A percentile compares a stretch with the other conserved stretches of the same genome.
Conservation (phyloP, 2,888 invertebrate species). For the Papilio gigon region DNA sequence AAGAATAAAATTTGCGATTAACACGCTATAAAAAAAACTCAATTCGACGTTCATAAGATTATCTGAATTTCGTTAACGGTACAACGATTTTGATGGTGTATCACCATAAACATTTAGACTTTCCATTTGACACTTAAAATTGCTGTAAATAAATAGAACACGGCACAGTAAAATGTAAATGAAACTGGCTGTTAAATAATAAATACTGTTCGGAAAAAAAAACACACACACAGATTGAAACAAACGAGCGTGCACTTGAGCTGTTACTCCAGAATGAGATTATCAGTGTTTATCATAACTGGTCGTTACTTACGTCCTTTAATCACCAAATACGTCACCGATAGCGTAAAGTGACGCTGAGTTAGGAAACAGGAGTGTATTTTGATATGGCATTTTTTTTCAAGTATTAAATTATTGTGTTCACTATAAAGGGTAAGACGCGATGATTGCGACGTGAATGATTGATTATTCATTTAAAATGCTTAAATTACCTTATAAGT, state of each 20-base stretch:
- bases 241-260: slow-evolving; percentile 67
- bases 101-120: slow-evolving; percentile 31
- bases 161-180: slow-evolving; percentile 27
- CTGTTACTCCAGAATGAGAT: slow-evolving; percentile 73
- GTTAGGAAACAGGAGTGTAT: slow-evolving; percentile 54
- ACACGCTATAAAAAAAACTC: slow-evolving; percentile 27
- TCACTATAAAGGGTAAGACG: slow-evolving; percentile 2
- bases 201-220: slow-evolving; percentile 29
- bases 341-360: slow-evolving; percentile 59
- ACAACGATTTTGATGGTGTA: slow-evolving; percentile 29
- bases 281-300: slow-evolving; percentile 76
- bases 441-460: slow-evolving; percentile 21
- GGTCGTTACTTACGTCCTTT: slow-evolving; percentile 77
- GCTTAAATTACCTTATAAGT: slow-evolving; percentile 33
- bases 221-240: slow-evolving; percentile 59
- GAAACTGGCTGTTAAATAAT: background rate
- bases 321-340: slow-evolving; percentile 76
- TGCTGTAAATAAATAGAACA: slow-evolving; percentile 37
- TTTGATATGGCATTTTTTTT: slow-evolving; percentile 59
- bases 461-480: slow-evolving; percentile 38
- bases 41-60: slow-evolving; percentile 28
- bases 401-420: slow-evolving; percentile 44
- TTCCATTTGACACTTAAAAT: slow-evolving; percentile 33
- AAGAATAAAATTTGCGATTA: slow-evolving; percentile 40
- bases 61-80: slow-evolving; percentile 38